A percentile compares a stretch with the other conserved stretches of the same genome.
Conservation (phyloP, 2,797 vertebrate species). For the Thamnophis elegans region DNA sequence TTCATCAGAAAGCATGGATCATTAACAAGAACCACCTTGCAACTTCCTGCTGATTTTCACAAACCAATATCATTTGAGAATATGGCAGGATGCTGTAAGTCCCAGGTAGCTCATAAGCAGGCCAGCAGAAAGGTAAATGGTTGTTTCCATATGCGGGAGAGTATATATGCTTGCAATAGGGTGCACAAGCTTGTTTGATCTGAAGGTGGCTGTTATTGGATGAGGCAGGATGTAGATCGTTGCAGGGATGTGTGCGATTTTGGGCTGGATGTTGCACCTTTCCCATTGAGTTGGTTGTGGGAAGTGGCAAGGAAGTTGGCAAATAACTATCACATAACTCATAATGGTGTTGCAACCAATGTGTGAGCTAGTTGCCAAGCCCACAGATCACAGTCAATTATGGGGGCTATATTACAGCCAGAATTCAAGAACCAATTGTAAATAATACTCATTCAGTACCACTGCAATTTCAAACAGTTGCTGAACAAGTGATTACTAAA, state of each 20-base stretch:
- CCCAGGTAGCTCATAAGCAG: background rate
- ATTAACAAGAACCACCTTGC: background rate
- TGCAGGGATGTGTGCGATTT: background rate
- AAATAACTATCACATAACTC: background rate
- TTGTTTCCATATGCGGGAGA: background rate
- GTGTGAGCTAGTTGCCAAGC: background rate
- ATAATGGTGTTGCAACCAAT: background rate
- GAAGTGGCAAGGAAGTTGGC: background rate
- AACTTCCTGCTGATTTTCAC: background rate
- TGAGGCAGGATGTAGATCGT: background rate
- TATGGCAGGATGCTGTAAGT: background rate
- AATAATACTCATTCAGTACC: background rate
- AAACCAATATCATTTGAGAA: background rate
- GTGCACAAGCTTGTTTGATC: background rate
- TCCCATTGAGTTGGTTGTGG: background rate
- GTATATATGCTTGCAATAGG: background rate
- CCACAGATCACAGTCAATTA: background rate
- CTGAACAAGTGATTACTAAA: background rate
- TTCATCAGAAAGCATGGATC: background rate
- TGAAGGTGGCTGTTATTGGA: background rate
- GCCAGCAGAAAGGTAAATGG: background rate
- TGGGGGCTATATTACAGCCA: background rate
- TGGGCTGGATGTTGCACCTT: background rate
- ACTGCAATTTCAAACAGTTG: background rate
- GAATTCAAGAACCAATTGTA: background rate